Conservation (phyloP, 2,113 vertebrate genomes). For the Peucedramus taeniatus region DNA sequence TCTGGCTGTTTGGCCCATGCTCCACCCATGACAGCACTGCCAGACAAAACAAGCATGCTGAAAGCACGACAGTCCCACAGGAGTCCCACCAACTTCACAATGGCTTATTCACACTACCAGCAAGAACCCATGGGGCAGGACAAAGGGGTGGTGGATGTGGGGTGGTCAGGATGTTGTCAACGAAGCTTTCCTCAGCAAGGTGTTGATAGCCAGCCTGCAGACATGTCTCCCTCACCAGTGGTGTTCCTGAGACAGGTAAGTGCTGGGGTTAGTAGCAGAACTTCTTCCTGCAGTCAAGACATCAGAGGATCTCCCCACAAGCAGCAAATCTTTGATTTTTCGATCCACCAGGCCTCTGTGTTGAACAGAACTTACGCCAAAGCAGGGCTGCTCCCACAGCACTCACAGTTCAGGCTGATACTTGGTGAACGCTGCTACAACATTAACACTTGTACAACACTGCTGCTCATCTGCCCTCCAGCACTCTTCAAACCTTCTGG, state of each 20-base stretch:
- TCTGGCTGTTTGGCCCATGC: slow-evolving; percentile 8
- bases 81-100: not conserved
- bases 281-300: not conserved
- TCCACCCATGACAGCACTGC: not conserved
- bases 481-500: not conserved
- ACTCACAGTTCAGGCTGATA: not conserved
- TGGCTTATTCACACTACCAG: not conserved
- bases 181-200: not conserved
- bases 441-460: not conserved
- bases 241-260: slow-evolving; percentile 24
- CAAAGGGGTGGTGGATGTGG: not conserved
- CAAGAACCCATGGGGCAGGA: not conserved
- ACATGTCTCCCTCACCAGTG: not conserved
- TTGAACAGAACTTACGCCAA: not conserved
- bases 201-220: not conserved
- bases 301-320: not conserved
- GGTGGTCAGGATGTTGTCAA: not conserved
- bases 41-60: not conserved
- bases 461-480: not conserved
- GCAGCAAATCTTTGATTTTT: not conserved
- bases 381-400: not conserved
- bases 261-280: slow-evolving; percentile 5
- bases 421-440: not conserved
- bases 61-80: not conserved
- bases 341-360: not conserved